Percentiles rank a stretch among this genome's conserved stretches.
phyloP scores from a whole-genome alignment of 2,888 invertebrate genomes.

The Callosobruchus maculatus region DNA sequence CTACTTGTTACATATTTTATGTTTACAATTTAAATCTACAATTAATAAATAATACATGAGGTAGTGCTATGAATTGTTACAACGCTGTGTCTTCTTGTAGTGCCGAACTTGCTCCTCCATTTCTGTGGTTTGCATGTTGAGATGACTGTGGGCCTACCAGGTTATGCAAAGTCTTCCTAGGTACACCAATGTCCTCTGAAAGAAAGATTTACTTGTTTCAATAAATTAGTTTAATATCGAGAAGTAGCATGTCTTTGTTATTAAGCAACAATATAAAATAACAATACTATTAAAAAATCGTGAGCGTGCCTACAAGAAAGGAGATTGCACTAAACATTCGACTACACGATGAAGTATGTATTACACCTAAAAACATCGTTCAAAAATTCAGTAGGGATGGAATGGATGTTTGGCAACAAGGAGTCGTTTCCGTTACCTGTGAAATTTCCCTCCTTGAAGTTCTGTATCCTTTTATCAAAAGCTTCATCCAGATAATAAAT shows the following conservation, averaged over 20 bases:
- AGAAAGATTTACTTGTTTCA: not conserved
- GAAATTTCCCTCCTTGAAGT: conserved; percentile 20
- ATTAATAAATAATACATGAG: not conserved
- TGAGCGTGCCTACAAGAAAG: too few species aligned
- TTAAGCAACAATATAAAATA: too few species aligned
- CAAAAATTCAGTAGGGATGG: too few species aligned
- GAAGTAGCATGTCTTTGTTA: too few species aligned
- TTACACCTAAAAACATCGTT: too few species aligned
- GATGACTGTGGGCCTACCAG: not conserved
- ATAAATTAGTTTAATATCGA: too few species aligned
- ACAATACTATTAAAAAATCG: too few species aligned
- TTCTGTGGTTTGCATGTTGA: not conserved
- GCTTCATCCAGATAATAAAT: conserved; percentile 36
- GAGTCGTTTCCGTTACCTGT: conserved; percentile 7
- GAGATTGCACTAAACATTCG: too few species aligned
- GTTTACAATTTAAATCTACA: not conserved
- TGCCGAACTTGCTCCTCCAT: not conserved
- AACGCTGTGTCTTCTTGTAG: not conserved
- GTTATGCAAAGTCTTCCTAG: not conserved
- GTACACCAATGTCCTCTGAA: not conserved
- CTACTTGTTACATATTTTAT: too few species aligned
- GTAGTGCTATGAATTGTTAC: not conserved
- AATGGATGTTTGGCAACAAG: too few species aligned
- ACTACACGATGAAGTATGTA: too few species aligned
- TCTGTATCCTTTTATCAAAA: conserved; percentile 29